These are phyloP conservation scores for Tinea semifulvella DNA, from an alignment of 2,888 invertebrate genomes.

Conservation along the genomic window DNA sequence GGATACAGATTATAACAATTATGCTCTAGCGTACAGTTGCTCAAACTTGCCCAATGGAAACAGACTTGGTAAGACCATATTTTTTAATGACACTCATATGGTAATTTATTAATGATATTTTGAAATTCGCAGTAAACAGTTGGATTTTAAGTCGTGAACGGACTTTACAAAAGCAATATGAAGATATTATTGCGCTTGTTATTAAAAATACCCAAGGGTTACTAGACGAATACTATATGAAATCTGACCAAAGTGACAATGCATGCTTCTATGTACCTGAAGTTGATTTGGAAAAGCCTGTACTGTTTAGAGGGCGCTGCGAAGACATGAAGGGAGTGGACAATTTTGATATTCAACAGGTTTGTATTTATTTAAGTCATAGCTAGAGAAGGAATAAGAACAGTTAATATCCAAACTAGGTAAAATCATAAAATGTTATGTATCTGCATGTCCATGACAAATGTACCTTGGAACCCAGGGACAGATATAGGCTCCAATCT, in stretches of 20 bases:
- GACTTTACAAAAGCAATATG: slow-evolving; percentile 26
- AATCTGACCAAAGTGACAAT: slow-evolving; percentile 37
- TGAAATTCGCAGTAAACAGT: slow-evolving; percentile 36
- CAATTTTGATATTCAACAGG: slow-evolving; percentile 33
- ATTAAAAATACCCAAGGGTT: slow-evolving; percentile 41
- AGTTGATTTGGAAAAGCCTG: slow-evolving; percentile 26
- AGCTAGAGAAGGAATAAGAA: too few species aligned
- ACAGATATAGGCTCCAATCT: too few species aligned
- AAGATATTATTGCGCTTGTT: slow-evolving; percentile 26
- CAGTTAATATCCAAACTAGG: too few species aligned
- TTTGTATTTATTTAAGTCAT: too few species aligned
- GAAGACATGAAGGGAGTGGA: slow-evolving; percentile 27
- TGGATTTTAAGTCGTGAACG: slow-evolving; percentile 44
- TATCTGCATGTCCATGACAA: too few species aligned
- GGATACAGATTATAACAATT: slow-evolving; percentile 42
- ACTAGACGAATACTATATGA: slow-evolving; percentile 31
- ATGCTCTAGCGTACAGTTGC: slow-evolving; percentile 45
- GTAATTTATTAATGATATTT: not conserved
- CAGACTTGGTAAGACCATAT: slow-evolving; percentile 33
- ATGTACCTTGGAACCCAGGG: too few species aligned
- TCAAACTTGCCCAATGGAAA: slow-evolving; percentile 27
- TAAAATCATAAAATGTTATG: too few species aligned
- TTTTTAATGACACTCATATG: not conserved
- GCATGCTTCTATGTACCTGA: slow-evolving; percentile 48
- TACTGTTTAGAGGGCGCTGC: slow-evolving; percentile 44